Evolutionary conservation across 2,888 invertebrate genomes (phyloP), one percentile per base, ranked within the genome.

Genomic region (Drosophila eohydei): DNA sequence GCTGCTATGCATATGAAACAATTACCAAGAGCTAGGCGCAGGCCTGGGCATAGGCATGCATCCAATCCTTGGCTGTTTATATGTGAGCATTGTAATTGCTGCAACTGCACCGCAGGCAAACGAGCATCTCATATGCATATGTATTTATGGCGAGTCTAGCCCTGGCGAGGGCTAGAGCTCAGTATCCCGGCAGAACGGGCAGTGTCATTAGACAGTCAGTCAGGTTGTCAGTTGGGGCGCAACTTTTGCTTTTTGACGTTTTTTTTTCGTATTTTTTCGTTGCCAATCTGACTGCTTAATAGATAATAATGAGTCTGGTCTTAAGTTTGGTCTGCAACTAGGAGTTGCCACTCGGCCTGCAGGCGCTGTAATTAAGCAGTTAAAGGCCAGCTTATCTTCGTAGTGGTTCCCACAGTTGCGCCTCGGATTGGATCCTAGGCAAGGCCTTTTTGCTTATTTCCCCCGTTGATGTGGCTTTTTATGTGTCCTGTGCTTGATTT

Each of bases 321-420:
- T 50, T 61, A 61, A 12, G 52, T 38, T 58, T 21, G 59, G 50
- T 14, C 48, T 32, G n/a, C 46, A 41, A 44, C 58, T 41, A 34
- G 40, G 44, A 56, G 70, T 72, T 69, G 59, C 59, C 57, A 60
- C 57, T 56, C 67, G 76, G 82, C 88, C 83, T 77, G 80, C 75
- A 78, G 84, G 87, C 88, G 76, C 76, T 88, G 87, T 88, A 88
- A 88, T 88, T 88, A 88, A 90, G 90, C 87, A 88, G 90, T 90
- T 90, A 83, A 88, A 83, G 82, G 87, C 67, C 62, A 71, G 75
- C 32, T 51, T 38, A 54, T 57, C 59, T 44, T 41, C 50, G 68
- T 54, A 78, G 78, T 78, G 2, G 28, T 87, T 84, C 84, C 88
- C 89, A 84, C 84, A 89, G 85, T 67, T 62, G 62, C 30, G 36